A percentile compares a stretch with the other conserved stretches of the same genome.
phyloP scores from a whole-genome alignment of 2,888 invertebrate genomes.

The Eristalinus sepulchralis region DNA sequence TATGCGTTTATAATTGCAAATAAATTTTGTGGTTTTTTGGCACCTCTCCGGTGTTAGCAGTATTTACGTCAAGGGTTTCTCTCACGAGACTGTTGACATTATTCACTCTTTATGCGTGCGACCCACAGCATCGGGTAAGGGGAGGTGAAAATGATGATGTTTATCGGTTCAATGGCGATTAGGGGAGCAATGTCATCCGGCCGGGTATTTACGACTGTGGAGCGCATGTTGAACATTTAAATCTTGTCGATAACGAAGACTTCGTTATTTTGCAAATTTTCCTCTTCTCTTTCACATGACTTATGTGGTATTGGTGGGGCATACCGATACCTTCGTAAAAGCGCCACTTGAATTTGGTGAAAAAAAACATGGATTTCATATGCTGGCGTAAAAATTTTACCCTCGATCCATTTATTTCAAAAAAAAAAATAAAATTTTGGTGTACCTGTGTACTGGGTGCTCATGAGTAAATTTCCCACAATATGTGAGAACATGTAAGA shows the following conservation, averaged over 20 bases:
- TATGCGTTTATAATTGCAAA: constrained; percentile 68
- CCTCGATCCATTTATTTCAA: too few relatives aligned
- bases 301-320: background rate
- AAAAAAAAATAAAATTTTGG: too few relatives aligned
- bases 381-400: too few relatives aligned
- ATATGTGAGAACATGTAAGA: too few relatives aligned
- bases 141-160: background rate
- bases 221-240: constrained; percentile 20
- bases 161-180: constrained; percentile 23
- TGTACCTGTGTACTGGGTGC: too few relatives aligned
- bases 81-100: constrained; percentile 10
- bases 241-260: background rate
- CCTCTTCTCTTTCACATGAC: background rate
- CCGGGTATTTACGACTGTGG: constrained; percentile 18
- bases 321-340: background rate
- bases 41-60: constrained; percentile 2
- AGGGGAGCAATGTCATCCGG: background rate
- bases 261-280: background rate
- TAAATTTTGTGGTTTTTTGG: constrained; percentile 51
- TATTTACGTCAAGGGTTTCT: background rate
- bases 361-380: too few relatives aligned
- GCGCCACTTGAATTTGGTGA: too few relatives aligned
- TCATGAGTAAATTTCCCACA: too few relatives aligned
- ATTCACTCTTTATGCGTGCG: constrained; percentile 41
- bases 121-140: background rate